Conservation (phyloP, 2,888 invertebrate species). For the Leptopterna dolabrata region DNA sequence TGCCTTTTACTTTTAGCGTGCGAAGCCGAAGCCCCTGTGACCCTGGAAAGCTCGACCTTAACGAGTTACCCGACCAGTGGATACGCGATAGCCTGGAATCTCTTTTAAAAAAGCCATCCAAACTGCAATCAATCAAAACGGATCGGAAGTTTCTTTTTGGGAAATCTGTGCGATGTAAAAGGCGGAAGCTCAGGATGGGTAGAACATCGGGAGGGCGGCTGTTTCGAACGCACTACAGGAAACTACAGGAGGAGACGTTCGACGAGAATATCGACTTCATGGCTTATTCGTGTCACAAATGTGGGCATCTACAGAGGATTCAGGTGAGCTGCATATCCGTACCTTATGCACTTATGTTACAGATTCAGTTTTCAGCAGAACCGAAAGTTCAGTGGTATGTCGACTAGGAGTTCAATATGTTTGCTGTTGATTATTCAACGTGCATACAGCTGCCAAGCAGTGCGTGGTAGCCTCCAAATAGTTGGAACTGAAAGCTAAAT, state of each 20-base stretch:
- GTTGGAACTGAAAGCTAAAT: too few species aligned
- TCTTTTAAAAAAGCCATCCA: not conserved
- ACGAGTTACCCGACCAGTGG: not conserved
- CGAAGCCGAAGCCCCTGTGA: not conserved
- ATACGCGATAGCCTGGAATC: not conserved
- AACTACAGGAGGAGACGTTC: slow-evolving; percentile 71
- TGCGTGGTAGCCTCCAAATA: too few species aligned
- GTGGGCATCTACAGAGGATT: slow-evolving; percentile 58
- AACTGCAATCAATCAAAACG: slow-evolving; percentile 3
- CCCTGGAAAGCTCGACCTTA: not conserved
- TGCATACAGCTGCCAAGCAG: too few species aligned
- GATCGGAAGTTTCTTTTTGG: slow-evolving; percentile 30
- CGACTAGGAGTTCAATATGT: too few species aligned
- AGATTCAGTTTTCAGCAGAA: too few species aligned
- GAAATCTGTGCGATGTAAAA: slow-evolving; percentile 36
- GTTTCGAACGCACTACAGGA: slow-evolving; percentile 72
- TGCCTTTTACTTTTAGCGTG: slow-evolving; percentile 52
- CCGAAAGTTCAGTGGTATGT: too few species aligned
- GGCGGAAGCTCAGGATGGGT: slow-evolving; percentile 65
- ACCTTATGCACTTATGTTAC: not conserved
- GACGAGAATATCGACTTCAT: slow-evolving; percentile 61
- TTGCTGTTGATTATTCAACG: too few species aligned
- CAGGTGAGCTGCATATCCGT: too few species aligned
- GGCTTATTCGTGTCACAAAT: slow-evolving; percentile 58
- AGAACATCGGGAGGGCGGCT: slow-evolving; percentile 67